These are phyloP conservation scores for Cantharis rustica DNA, from an alignment of 2,888 invertebrate genomes.

Conservation along the genomic window DNA sequence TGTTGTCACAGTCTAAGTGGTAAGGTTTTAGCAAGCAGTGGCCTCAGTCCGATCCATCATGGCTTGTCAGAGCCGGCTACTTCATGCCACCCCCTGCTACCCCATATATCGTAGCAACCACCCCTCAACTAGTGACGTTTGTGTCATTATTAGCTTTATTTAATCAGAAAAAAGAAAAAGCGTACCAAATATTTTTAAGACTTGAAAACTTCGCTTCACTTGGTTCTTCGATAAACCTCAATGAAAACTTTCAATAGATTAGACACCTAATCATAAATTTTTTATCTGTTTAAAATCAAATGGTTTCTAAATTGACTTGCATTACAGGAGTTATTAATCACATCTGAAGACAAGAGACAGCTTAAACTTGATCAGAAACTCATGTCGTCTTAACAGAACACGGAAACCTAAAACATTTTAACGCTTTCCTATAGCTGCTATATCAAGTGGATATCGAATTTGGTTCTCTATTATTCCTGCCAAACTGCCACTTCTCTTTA, in stretches of 20 bases:
- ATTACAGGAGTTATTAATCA: conserved; percentile 54
- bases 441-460: conserved; percentile 15
- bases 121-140: conserved; percentile 42
- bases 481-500: conserved; percentile 16
- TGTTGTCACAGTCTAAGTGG: conserved; percentile 52
- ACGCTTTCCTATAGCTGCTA: conserved; percentile 18
- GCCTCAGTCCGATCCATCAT: conserved; percentile 60
- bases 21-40: conserved; percentile 54
- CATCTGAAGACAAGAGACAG: conserved; percentile 53
- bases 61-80: conserved; percentile 59
- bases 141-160: conserved; percentile 33
- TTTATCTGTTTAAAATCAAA: conserved; percentile 46
- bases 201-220: neutral
- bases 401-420: conserved; percentile 21
- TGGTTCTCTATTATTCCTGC: conserved; percentile 14
- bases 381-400: conserved; percentile 50
- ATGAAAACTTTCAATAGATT: neutral
- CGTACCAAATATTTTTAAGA: conserved; percentile 11
- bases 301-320: conserved; percentile 43
- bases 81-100: conserved; percentile 52
- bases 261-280: conserved; percentile 10
- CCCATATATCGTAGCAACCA: conserved; percentile 51
- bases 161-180: conserved; percentile 24
- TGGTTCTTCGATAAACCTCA: neutral
- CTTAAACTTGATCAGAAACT: conserved; percentile 52